Conservation (phyloP, 35 echinoderm and acorn worm species). For the Ophioderma brevispina region DNA sequence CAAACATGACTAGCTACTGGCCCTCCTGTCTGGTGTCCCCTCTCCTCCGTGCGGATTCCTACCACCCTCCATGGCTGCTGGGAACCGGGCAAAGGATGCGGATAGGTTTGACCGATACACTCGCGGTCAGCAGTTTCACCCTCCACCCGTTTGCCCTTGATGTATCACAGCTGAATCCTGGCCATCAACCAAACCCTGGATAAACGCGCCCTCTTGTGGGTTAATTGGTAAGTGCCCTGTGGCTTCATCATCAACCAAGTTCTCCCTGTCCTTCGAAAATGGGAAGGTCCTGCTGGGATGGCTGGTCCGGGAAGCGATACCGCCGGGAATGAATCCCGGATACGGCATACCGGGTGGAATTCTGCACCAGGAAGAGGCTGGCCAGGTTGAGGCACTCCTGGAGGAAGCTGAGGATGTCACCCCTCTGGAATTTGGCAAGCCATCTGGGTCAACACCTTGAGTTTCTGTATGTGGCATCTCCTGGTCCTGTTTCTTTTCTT, state of each 20-base stretch:
- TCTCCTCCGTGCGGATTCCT: background rate
- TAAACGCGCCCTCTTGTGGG: background rate
- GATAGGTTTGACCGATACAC: background rate
- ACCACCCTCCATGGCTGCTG: background rate
- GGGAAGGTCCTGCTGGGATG: background rate
- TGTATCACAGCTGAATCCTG: background rate
- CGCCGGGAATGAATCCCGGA: background rate
- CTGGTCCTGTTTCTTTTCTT: background rate
- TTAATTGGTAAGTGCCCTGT: too few relatives aligned
- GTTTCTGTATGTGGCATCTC: background rate
- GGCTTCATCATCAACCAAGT: too few relatives aligned
- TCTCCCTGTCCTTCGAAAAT: background rate
- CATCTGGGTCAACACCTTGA: background rate
- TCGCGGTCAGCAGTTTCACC: constrained; percentile 7
- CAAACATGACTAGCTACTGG: background rate
- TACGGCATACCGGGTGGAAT: background rate
- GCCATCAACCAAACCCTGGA: background rate
- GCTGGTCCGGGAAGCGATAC: background rate
- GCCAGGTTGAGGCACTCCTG: background rate
- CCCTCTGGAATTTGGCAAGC: background rate
- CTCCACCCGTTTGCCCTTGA: background rate
- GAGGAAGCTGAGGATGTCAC: background rate
- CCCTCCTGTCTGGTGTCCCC: background rate
- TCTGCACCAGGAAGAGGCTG: background rate
- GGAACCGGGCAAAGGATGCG: background rate